A percentile compares a stretch with the other conserved stretches of the same genome.
Conservation (phyloP, 1,140 invertebrate genomes). For the Drosophila ohnishii region DNA sequence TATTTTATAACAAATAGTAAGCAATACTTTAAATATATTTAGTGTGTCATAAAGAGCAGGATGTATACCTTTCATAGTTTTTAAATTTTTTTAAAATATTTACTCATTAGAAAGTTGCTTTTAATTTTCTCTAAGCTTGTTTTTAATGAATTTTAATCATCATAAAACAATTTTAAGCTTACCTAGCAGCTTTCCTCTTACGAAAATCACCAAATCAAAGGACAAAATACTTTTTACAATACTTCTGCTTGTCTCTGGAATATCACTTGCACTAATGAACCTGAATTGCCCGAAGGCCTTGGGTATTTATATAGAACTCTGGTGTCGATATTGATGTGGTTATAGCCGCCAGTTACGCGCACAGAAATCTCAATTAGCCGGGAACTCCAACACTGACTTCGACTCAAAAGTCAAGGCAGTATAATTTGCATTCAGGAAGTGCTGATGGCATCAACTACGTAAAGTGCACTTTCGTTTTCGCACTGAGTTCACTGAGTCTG, state of each 20-base stretch:
- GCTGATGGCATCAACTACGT: constrained; percentile 11
- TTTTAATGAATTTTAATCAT: not conserved
- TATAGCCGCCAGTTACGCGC: constrained; percentile 16
- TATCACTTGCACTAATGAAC: constrained; percentile 41
- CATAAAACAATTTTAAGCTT: not conserved
- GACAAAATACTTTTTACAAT: not conserved
- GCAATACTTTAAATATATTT: not conserved
- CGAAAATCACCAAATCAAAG: not conserved
- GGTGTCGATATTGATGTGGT: constrained; percentile 19
- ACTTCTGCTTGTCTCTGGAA: not conserved
- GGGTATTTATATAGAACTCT: constrained; percentile 30
- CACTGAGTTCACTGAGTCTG: constrained; percentile 10
- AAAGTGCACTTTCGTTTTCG: constrained; percentile 41
- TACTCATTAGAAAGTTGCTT: not conserved
- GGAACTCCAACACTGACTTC: not conserved
- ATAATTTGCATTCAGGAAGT: constrained; percentile 30
- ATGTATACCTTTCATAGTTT: not conserved
- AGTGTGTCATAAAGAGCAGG: not conserved
- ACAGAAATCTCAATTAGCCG: constrained; percentile 34
- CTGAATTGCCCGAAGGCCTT: constrained; percentile 15
- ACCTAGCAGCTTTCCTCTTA: constrained; percentile 1
- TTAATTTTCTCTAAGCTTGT: not conserved
- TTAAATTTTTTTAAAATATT: too few species aligned
- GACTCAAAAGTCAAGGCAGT: constrained; percentile 22
- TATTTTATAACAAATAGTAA: too few species aligned